Evolutionary conservation across 1,140 invertebrate genomes (phyloP).

Genomic region (Aporrectodea caliginosa): DNA sequence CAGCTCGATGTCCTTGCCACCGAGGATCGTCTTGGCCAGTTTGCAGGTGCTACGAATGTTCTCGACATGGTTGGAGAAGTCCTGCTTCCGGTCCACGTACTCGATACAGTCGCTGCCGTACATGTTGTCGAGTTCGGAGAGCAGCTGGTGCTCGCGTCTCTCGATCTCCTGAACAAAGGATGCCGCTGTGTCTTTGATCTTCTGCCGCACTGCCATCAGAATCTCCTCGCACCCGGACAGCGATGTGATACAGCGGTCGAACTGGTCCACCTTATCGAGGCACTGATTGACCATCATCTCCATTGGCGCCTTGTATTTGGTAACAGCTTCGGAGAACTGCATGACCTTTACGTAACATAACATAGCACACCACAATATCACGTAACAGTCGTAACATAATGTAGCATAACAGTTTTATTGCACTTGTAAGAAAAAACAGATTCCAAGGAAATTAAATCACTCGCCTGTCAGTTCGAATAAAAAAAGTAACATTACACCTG

Average conservation of each 20-base stretch:
- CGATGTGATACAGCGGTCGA: constrained; percentile 45
- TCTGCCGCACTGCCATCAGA: constrained; percentile 51
- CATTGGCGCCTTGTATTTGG: constrained; percentile 54
- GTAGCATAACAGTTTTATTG: too few species aligned
- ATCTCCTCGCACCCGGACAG: constrained; percentile 47
- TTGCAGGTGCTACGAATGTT: constrained; percentile 54
- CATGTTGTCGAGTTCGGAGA: constrained; percentile 51
- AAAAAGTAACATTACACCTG: too few species aligned
- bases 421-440: too few species aligned
- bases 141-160: constrained; percentile 49
- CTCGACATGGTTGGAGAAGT: constrained; percentile 46
- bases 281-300: constrained; percentile 48
- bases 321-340: constrained; percentile 53
- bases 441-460: too few species aligned
- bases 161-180: constrained; percentile 51
- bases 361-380: too few species aligned
- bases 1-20: constrained; percentile 57
- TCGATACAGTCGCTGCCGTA: constrained; percentile 54
- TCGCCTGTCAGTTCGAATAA: too few species aligned
- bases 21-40: constrained; percentile 53
- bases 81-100: constrained; percentile 48
- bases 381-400: too few species aligned
- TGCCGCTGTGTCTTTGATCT: constrained; percentile 50
- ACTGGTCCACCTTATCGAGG: constrained; percentile 50
- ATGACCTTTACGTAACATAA: constrained; percentile 54